A percentile compares a stretch with the other conserved stretches of the same genome.
Conservation (phyloP, 1,140 invertebrate genomes). For the Trichonephila clavipes region DNA sequence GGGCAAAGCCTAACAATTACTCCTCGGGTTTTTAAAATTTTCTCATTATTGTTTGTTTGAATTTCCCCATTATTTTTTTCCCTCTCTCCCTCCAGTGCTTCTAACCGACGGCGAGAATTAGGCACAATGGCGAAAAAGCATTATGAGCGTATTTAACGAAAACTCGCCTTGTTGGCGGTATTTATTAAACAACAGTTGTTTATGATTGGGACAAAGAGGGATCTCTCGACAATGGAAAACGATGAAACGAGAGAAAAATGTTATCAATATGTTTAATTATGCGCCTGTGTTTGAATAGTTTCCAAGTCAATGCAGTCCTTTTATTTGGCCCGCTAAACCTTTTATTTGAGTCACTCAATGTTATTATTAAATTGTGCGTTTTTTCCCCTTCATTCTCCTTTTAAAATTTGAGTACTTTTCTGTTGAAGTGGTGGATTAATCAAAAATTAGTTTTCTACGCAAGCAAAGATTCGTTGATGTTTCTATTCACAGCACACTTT, state of each 20-base stretch:
- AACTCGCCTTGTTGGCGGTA: constrained; percentile 48
- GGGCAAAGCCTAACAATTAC: constrained; percentile 23
- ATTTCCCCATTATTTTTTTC: constrained; percentile 5
- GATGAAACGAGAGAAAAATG: constrained; percentile 64
- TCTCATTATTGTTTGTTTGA: constrained; percentile 50
- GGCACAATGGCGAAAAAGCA: constrained; percentile 18
- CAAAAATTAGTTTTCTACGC: background rate
- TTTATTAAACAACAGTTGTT: constrained; percentile 71
- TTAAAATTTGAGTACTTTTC: constrained; percentile 30
- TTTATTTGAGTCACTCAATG: constrained; percentile 48
- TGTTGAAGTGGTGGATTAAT: background rate
- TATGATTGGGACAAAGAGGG: constrained; percentile 51
- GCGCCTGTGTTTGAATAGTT: constrained; percentile 24
- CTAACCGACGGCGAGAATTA: constrained; percentile 2
- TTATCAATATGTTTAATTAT: constrained; percentile 72
- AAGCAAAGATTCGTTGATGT: constrained; percentile 5
- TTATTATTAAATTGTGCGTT: constrained; percentile 11
- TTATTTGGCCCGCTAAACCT: constrained; percentile 37
- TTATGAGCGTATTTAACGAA: constrained; percentile 27
- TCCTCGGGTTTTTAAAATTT: constrained; percentile 42
- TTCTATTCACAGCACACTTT: background rate
- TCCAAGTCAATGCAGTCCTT: constrained; percentile 8
- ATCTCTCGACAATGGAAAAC: constrained; percentile 35
- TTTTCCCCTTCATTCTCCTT: too few relatives aligned
- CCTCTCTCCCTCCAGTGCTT: background rate